Conservation (phyloP, 1,140 invertebrate species). For the Prorops nasuta region DNA sequence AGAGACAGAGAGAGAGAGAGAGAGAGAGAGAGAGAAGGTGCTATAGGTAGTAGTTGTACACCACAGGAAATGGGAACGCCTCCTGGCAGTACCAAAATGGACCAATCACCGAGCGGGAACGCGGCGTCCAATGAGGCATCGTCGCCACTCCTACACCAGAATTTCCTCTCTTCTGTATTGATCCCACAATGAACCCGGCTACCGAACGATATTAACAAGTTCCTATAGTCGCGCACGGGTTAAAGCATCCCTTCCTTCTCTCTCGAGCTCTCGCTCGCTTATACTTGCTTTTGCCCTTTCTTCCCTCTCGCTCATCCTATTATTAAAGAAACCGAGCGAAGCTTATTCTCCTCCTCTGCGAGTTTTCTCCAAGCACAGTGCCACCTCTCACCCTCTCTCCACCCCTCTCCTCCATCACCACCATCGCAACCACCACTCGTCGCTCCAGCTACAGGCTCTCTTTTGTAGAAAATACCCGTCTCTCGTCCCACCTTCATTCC, state of each 20-base stretch:
- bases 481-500: too few relatives aligned
- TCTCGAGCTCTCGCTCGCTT: background rate
- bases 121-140: constrained; percentile 46
- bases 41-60: background rate
- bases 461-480: too few relatives aligned
- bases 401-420: constrained; percentile 9
- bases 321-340: too few relatives aligned
- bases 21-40: background rate
- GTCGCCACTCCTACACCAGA: constrained; percentile 50
- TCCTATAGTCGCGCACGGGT: constrained; percentile 44
- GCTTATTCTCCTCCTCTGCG: too few relatives aligned
- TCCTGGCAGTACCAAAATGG: constrained; percentile 43
- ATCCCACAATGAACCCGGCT: constrained; percentile 55
- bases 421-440: too few relatives aligned
- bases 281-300: background rate
- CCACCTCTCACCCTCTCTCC: constrained; percentile 17
- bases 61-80: constrained; percentile 34
- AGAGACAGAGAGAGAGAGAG: background rate
- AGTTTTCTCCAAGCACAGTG: too few relatives aligned
- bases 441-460: too few relatives aligned
- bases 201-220: constrained; percentile 51
- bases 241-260: constrained; percentile 30
- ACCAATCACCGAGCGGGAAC: constrained; percentile 41
- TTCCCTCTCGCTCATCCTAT: background rate
- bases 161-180: constrained; percentile 42